Base-by-base conservation (phyloP, 2,113 vertebrate species). In the Lampris incognitus region DNA sequence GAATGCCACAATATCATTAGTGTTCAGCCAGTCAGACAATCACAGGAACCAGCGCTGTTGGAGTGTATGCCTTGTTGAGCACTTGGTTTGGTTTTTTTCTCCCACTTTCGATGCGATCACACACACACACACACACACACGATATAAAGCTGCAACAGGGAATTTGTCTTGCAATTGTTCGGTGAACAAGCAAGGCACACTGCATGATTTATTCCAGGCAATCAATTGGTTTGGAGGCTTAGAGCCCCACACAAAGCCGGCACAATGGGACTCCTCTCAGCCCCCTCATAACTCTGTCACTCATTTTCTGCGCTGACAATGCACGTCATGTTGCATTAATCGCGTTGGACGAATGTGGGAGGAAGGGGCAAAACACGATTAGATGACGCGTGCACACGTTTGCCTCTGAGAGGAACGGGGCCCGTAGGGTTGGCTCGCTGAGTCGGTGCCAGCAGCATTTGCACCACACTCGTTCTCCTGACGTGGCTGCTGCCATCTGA, bases 311-410 rank as follows among this genome's bases (percentile, higher is more conserved):
- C 52, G 3, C 69, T 83, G 80, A 89, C 89, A 89, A 87, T 86
- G 52, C 81, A 82, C 69, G 85, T 85, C 90, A 87, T 77, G 82
- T 80, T 84, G 78, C 63, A 86, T 89, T 89, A 82, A 87, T 86
- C 88, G 81, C 74, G 60, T 76, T 66, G 81, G 77, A 83, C 63
- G 72, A 76, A 82, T 76, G 87, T 83, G 85, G 84, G 85, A 54
- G 87, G 85, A 78, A 85, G 87, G 89, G 84, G 75, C 80, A 83
- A 91, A 24, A 91, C 76, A 74, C 74, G 82, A 91, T 92, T 88
- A 89, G 79, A 77, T 72, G 84, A 82, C 76, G 74, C 79, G 66
- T 84, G 88, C 76, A 40, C 80, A 79, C 85, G 87, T 84, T 88
- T 88, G 84, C 71, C 75, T 74, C 0, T 6, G 67, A 82, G 76